Conservation (phyloP, 1,140 invertebrate genomes). For the Temnothorax longispinosus region DNA sequence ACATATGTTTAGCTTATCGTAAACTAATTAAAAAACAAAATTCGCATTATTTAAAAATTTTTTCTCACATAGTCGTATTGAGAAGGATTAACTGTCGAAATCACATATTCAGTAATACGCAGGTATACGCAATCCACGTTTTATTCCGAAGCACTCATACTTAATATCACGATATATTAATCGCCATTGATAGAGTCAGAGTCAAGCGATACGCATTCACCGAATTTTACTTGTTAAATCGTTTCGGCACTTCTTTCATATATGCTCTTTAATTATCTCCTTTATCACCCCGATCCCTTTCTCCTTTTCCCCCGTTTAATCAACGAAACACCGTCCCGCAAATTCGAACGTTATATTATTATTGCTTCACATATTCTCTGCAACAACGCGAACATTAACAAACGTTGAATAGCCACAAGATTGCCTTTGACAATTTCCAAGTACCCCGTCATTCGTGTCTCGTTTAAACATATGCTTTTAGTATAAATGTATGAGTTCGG, state of each 20-base stretch:
- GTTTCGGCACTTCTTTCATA: slow-evolving; percentile 3
- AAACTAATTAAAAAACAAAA: slow-evolving; percentile 5
- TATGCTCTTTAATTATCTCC: slow-evolving; percentile 34
- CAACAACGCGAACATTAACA: neutral
- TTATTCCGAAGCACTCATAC: neutral
- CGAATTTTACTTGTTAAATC: slow-evolving; percentile 9
- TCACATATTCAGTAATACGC: slow-evolving; percentile 14
- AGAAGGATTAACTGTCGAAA: neutral
- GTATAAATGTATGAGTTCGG: neutral
- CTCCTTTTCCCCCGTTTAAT: neutral
- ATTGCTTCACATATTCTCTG: neutral
- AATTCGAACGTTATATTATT: slow-evolving; percentile 12
- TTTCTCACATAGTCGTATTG: neutral
- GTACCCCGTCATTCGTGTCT: neutral
- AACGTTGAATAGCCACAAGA: neutral
- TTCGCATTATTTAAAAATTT: neutral
- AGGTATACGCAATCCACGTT: neutral
- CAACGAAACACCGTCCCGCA: neutral
- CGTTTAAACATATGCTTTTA: neutral
- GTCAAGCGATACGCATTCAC: slow-evolving; percentile 11
- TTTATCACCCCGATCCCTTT: neutral
- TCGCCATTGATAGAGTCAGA: slow-evolving; percentile 8
- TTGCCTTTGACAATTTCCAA: slow-evolving; percentile 13
- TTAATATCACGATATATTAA: slow-evolving; percentile 8
- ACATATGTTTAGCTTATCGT: neutral